Percentiles rank a stretch among this genome's conserved stretches.
These are phyloP conservation scores for Leucoptera coffeella DNA, from an alignment of 2,888 invertebrate species.

Conservation along the genomic window DNA sequence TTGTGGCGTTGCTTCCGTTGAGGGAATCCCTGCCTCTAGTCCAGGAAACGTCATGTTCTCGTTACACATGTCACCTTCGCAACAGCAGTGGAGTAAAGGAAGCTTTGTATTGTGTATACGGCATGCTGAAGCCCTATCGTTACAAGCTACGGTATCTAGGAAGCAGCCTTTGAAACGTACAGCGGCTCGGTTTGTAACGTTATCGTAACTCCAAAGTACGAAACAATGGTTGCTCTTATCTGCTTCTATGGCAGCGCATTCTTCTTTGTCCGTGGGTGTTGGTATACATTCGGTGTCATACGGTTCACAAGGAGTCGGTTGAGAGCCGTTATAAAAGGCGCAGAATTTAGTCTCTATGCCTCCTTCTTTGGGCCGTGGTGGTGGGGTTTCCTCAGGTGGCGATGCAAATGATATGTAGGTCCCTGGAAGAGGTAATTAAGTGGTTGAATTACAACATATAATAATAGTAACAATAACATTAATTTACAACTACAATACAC, in stretches of 20 bases:
- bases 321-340: slow-evolving; percentile 60
- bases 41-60: slow-evolving; percentile 59
- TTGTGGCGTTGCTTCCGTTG: slow-evolving; percentile 24
- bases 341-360: slow-evolving; percentile 53
- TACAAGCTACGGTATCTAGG: slow-evolving; percentile 72
- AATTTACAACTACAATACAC: too few species aligned
- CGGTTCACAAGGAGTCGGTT: slow-evolving; percentile 16
- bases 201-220: slow-evolving; percentile 71
- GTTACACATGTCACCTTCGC: slow-evolving; percentile 77
- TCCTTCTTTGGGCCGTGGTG: slow-evolving; percentile 36
- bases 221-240: slow-evolving; percentile 78
- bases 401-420: too few species aligned
- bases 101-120: slow-evolving; percentile 61
- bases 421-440: too few species aligned
- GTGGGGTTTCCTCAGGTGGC: slow-evolving; percentile 27
- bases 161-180: slow-evolving; percentile 78
- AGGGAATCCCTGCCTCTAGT: slow-evolving; percentile 20
- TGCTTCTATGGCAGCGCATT: slow-evolving; percentile 61
- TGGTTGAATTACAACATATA: slow-evolving; percentile 15
- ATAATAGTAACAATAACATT: slow-evolving; percentile 5
- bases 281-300: too few species aligned
- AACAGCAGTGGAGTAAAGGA: slow-evolving; percentile 80
- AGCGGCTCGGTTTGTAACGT: slow-evolving; percentile 53
- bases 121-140: slow-evolving; percentile 62
- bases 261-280: slow-evolving; percentile 26